Base-by-base conservation (phyloP, 2,888 invertebrate species). In the Phorcus lineatus region DNA sequence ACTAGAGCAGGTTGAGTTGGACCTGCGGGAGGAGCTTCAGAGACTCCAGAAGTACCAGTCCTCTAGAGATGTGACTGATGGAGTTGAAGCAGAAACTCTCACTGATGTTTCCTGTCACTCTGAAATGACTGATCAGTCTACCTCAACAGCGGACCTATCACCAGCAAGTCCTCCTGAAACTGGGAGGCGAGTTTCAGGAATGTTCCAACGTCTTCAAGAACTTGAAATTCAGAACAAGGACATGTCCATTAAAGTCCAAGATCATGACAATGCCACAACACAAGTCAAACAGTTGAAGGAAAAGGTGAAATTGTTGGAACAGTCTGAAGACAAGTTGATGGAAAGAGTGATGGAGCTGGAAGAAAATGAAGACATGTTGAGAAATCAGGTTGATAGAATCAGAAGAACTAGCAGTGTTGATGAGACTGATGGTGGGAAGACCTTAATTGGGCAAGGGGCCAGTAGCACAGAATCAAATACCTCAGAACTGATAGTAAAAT, bases 331-430 rank as follows among this genome's bases (percentile, higher is more conserved):
- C 77, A 87, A 86, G 40, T 81, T 91, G 77, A 90, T 91, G 89
- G 90, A 91, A 62, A 86, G 88, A 75, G 87, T 92, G 9, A 85
- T 90, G 86, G 91, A 91, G 83, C 81, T 89, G 36, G 90, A 90
- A 77, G 81, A 83, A 57, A 47, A 28, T 36, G 80, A 31, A 47
- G 78, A 74, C 2, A 53, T 24, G 7, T 47, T 79, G 19, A 55
- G 62, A 74, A 77, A 74, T 9, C 67, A 82, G 53, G 57, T 78
- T 22, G 78, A 82, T 7, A 74, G 52, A 53, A 22, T 74, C 52
- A 47, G 74, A 28, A 74, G 52, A 52, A 53, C 52, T 36, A 31
- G 31, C 16, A 53, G 67, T 31, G 78, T 83, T 2, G 82, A 80
- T 66, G 85, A 86, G 19, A 78, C 83, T 22, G 86, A 87, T 66